Evolutionary conservation across 2,888 invertebrate species (phyloP), one percentile per base, ranked within the genome.

Genomic region (Caenorhabditis sp.): DNA sequence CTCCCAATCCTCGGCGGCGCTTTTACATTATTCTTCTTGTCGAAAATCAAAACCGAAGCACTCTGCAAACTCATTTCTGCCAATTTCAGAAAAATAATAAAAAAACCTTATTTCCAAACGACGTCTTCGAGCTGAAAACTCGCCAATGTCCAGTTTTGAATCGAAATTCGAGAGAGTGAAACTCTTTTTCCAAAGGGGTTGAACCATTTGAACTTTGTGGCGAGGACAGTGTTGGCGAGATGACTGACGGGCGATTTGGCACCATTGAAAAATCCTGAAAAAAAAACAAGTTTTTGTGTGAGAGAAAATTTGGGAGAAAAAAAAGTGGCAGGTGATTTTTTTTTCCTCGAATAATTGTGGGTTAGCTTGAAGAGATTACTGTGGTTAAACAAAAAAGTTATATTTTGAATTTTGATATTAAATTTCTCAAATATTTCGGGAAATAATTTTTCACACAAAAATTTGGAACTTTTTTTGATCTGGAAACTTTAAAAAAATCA

Each of bases 1-100:
- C 84, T 70, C n/a, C 86, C 86, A 23, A 86, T 69, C 58, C 85
- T 74, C 6, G 86, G 82, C 54, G 84, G 81, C 6, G 86, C 86
- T 60, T 85, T 85, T 21, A 85, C 78, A 66, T 86, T 86, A 58
- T 65, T 66, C 65, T 83, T 83, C 58, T 81, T 83, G 36, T 83
- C 83, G 75, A 85, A 86, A 14, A 85, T 77, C 53, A 86, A 69
- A 24, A 86, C 69, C 1, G 85, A 83, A 1, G 81, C 80, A 19
- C 85, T 82, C 84, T 85, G 72, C 50, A 77, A 54, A 58, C 1
- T 57, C 14, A 31, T 53, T 8, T 5, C 49, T 50, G 19, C 26
- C 19, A 24, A 50, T 50, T 5, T 50, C 36, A 8, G 36, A 12
- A 1, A 51, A 55, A 23, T 21, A 23, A 49, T 24, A 51, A 14